phyloP scores from a whole-genome alignment of 1,140 invertebrate genomes.

The Venturia canescens region DNA sequence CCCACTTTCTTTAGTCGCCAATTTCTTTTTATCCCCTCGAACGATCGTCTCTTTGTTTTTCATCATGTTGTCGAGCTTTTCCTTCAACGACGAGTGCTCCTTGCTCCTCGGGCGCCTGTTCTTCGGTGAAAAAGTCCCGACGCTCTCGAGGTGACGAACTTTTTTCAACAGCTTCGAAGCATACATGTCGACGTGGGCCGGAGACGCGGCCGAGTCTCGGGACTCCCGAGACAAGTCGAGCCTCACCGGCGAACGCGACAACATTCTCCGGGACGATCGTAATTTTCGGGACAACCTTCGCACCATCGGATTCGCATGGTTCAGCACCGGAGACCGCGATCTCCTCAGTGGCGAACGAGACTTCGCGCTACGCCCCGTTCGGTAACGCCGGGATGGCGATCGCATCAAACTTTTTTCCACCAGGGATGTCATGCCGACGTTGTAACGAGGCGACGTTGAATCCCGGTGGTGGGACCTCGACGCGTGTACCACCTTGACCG shows the following conservation, averaged over 20 bases:
- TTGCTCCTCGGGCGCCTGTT: slow-evolving; percentile 53
- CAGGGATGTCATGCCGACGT: background rate
- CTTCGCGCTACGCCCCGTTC: background rate
- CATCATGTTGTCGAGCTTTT: slow-evolving; percentile 70
- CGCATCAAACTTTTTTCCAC: background rate
- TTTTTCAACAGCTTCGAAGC: slow-evolving; percentile 68
- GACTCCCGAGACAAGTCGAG: slow-evolving; percentile 3
- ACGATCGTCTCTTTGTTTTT: slow-evolving; percentile 50
- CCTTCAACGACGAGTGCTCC: slow-evolving; percentile 68
- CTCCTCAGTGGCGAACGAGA: slow-evolving; percentile 4
- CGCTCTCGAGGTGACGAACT: slow-evolving; percentile 64
- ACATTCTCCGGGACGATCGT: slow-evolving; percentile 56
- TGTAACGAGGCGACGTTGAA: slow-evolving; percentile 54
- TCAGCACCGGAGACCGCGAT: slow-evolving; percentile 44
- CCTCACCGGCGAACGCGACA: slow-evolving; percentile 46
- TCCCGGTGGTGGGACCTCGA: slow-evolving; percentile 54
- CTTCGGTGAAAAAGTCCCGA: slow-evolving; percentile 49
- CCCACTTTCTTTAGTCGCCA: background rate
- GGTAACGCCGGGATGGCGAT: slow-evolving; percentile 33
- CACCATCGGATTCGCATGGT: slow-evolving; percentile 42
- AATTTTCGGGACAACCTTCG: slow-evolving; percentile 50
- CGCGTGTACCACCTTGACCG: slow-evolving; percentile 22
- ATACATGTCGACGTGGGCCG: slow-evolving; percentile 46
- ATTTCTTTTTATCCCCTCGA: slow-evolving; percentile 27
- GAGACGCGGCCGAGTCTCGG: background rate